Evolutionary conservation across 2,888 invertebrate species (phyloP).

Genomic region (Ypsolopha sequella): DNA sequence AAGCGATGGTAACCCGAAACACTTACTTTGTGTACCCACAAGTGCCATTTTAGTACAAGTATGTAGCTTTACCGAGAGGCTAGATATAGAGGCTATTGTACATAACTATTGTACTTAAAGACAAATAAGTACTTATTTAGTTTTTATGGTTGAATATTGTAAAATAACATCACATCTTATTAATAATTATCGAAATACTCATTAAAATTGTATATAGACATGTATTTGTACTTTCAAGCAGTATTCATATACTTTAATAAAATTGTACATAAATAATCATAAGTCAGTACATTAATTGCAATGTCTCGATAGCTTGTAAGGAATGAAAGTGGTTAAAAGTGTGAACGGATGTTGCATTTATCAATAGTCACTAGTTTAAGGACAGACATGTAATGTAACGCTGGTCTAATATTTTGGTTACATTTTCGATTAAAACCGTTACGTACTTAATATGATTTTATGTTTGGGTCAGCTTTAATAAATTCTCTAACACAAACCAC

Average conservation of each 20-base stretch:
- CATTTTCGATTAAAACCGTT: neutral
- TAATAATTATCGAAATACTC: neutral
- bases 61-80: neutral
- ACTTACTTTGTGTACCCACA: neutral
- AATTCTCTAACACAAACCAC: slow-evolving; percentile 8
- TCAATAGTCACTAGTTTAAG: slow-evolving; percentile 12
- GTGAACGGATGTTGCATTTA: slow-evolving; percentile 19
- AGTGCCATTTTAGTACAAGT: neutral
- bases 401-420: neutral
- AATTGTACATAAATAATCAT: neutral
- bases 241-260: slow-evolving; percentile 27
- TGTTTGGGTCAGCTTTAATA: slow-evolving; percentile 50
- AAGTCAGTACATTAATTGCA: neutral
- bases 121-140: neutral
- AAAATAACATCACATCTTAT: neutral
- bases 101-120: neutral
- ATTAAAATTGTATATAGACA: slow-evolving; percentile 7
- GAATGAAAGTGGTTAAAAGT: neutral
- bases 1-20: too few species aligned
- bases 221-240: slow-evolving; percentile 20
- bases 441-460: neutral
- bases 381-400: neutral
- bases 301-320: neutral
- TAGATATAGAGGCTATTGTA: slow-evolving; percentile 3
- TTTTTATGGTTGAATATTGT: neutral